Percentiles rank a stretch among this genome's conserved stretches.
Conservation (phyloP, 1,140 invertebrate genomes). For the Drosophila pseudoobscura region DNA sequence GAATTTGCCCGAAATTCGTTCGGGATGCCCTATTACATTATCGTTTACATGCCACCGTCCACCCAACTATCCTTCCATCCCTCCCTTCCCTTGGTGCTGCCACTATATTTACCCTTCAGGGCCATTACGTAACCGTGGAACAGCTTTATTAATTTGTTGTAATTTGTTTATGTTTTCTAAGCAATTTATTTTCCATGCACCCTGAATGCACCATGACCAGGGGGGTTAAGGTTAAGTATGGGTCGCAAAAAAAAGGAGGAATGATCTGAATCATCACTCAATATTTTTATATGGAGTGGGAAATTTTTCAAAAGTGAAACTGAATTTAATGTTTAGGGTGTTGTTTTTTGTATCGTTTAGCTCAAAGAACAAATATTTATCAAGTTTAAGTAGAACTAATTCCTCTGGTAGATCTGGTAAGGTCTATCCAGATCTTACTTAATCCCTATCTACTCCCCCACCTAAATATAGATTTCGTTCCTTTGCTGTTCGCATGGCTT, state of each 20-base stretch:
- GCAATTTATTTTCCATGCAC: constrained; percentile 61
- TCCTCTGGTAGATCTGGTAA: too few species aligned
- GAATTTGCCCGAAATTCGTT: constrained; percentile 14
- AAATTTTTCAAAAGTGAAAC: too few species aligned
- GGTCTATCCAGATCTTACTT: too few species aligned
- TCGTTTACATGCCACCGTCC: constrained; percentile 61
- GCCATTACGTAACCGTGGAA: constrained; percentile 55
- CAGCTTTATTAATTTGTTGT: constrained; percentile 71
- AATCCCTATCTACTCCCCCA: too few species aligned
- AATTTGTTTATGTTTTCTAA: constrained; percentile 77
- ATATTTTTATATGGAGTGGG: neutral
- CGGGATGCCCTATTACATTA: constrained; percentile 52
- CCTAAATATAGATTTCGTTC: too few species aligned
- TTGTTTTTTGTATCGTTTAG: too few species aligned
- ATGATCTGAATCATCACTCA: constrained; percentile 22
- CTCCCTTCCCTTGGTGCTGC: neutral
- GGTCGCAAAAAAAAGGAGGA: neutral
- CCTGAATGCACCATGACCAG: neutral
- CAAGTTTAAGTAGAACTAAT: too few species aligned
- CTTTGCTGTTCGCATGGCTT: too few species aligned
- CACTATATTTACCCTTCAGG: constrained; percentile 12
- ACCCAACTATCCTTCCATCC: constrained; percentile 9
- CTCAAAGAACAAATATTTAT: too few species aligned
- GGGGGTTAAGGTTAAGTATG: constrained; percentile 37
- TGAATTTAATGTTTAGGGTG: too few species aligned